Base-by-base conservation (phyloP, 2,797 vertebrate genomes). In the Dryobates pubescens region DNA sequence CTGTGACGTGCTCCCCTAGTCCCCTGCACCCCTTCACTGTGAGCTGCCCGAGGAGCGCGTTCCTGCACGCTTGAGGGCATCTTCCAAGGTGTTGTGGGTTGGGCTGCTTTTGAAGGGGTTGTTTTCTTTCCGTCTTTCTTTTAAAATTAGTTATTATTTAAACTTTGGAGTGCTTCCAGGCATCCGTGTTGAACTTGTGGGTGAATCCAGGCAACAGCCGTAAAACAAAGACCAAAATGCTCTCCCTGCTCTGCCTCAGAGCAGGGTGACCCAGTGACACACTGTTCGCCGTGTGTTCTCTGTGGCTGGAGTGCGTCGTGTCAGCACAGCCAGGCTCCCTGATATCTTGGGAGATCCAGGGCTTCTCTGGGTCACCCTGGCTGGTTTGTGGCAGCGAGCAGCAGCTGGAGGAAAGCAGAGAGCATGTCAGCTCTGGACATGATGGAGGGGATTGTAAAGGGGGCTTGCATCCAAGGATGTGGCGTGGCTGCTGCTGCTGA, bases 171-270 rank as follows among this genome's bases (percentile, higher is more conserved):
- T 71, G 62, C 53, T 90, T 90, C 93, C 89, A 90, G 78, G 36
- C 84, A 22, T 75, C 65, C 1, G 1, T 5, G n/a, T 47, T 67
- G 47, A 75, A 53, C 38, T 57, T 68, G 59, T 45, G 84, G 70
- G 76, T 77, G 82, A 92, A 78, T 74, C 72, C 20, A 93, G 84
- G 82, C 84, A 68, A n/a, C 14, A 80, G 34, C 30, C 1, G 0
- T 93, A 61, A 84, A 92, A 94, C 69, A 91, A 81, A 95, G 78
- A 30, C 17, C n/a, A n/a, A 92, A 83, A 74, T 59, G 57, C 76
- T 93, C 65, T 64, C 29, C 26, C 62, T 12, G 5, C n/a, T 45
- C 54, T 6, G 6, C 64, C 32, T 36, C n/a, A 26, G 90, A 17
- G 1, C 4, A 2, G 82, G 41, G 27, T 94, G 95, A 92, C 90